Conservation (phyloP, 2,113 vertebrate species). For the Lepus americanus region DNA sequence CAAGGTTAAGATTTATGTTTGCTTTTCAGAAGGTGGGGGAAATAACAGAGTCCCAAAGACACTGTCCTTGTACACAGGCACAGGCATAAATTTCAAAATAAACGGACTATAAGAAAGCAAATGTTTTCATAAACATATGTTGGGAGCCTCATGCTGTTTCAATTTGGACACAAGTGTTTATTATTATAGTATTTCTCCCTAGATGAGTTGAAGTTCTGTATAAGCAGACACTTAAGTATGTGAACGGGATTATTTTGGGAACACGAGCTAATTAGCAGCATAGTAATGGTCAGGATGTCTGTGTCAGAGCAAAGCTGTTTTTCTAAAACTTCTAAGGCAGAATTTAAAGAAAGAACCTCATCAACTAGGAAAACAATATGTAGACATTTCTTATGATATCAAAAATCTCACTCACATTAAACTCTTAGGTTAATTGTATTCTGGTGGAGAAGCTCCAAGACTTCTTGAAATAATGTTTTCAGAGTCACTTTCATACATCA, state of each 20-base stretch:
- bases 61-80: constrained; percentile 78
- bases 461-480: constrained; percentile 55
- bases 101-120: constrained; percentile 79
- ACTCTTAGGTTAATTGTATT: constrained; percentile 51
- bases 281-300: constrained; percentile 42
- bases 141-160: constrained; percentile 72
- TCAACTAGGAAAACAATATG: not conserved
- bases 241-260: constrained; percentile 67
- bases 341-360: constrained; percentile 58
- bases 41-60: constrained; percentile 82
- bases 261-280: constrained; percentile 64
- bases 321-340: constrained; percentile 53
- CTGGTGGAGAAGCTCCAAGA: not conserved
- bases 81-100: constrained; percentile 83
- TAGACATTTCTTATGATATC: constrained; percentile 51
- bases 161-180: constrained; percentile 68
- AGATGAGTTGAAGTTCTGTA: constrained; percentile 66
- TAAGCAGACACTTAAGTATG: constrained; percentile 69
- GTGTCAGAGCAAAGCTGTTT: constrained; percentile 52
- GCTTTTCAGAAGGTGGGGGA: constrained; percentile 84
- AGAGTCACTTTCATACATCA: constrained; percentile 24
- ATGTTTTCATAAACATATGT: constrained; percentile 82
- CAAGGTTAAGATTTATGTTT: constrained; percentile 87
- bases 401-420: constrained; percentile 64
- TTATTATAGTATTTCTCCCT: constrained; percentile 66